Evolutionary conservation across 2,113 vertebrate species (phyloP).

Genomic region (Myotis brandtii): DNA sequence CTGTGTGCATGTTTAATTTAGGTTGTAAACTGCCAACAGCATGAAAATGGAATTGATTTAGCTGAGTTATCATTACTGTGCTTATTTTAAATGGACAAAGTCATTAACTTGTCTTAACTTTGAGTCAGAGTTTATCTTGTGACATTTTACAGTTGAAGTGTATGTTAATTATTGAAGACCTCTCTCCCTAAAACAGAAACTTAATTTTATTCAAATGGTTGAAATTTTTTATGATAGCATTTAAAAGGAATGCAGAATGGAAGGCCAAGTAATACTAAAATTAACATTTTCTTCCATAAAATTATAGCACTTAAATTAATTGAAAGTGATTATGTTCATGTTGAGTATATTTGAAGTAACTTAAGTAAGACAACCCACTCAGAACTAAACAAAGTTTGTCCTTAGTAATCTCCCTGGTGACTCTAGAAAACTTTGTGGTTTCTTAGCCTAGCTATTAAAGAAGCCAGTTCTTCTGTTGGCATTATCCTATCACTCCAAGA

Average conservation of each 20-base stretch:
- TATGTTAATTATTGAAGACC: constrained; percentile 35
- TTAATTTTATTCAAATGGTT: constrained; percentile 47
- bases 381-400: background rate
- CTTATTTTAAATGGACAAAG: constrained; percentile 40
- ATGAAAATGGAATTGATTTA: background rate
- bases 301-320: constrained; percentile 8
- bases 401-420: background rate
- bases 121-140: background rate
- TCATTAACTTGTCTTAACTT: constrained; percentile 41
- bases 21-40: background rate
- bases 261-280: background rate
- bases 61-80: background rate
- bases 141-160: background rate
- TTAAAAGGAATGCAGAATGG: constrained; percentile 12
- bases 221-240: background rate
- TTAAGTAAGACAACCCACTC: background rate
- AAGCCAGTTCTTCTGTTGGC: background rate
- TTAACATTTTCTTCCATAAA: background rate
- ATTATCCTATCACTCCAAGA: background rate
- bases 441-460: background rate
- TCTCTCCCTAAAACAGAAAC: constrained; percentile 28
- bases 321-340: background rate
- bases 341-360: background rate
- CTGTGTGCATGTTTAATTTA: background rate
- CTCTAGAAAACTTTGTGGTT: background rate